Evolutionary conservation across 2,888 invertebrate species (phyloP).

Genomic region (Furcula furcula): DNA sequence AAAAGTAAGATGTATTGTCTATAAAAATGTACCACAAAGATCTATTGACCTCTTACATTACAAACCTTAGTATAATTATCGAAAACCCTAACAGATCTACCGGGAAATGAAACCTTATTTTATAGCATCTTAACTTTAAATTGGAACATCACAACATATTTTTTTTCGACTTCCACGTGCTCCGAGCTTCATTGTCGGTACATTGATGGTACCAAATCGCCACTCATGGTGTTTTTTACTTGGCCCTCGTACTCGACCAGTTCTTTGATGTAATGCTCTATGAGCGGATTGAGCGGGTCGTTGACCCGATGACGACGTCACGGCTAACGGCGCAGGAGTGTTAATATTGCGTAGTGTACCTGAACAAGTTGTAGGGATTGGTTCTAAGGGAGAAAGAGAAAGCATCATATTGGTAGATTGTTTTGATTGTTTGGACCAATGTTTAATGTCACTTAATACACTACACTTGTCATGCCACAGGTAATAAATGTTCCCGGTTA

Average conservation of each 20-base stretch:
- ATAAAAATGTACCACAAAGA: too few relatives aligned
- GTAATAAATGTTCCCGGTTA: too few relatives aligned
- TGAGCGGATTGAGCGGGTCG: conserved; percentile 32
- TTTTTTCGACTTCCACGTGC: not conserved
- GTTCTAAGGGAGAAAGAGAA: too few relatives aligned
- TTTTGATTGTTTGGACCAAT: too few relatives aligned
- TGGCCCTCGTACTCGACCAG: conserved; percentile 18
- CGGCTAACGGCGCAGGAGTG: conserved; percentile 38
- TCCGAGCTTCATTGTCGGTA: not conserved
- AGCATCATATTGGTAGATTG: too few relatives aligned
- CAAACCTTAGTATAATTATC: too few relatives aligned
- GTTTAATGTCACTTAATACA: too few relatives aligned
- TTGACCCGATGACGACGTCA: conserved; percentile 46
- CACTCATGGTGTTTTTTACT: not conserved
- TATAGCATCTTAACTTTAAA: not conserved
- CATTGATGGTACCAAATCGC: not conserved
- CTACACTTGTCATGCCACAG: too few relatives aligned
- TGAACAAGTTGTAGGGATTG: not conserved
- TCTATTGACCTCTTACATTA: too few relatives aligned
- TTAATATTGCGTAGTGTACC: not conserved
- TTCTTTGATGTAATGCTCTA: conserved; percentile 28
- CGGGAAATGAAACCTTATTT: not conserved
- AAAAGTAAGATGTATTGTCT: too few relatives aligned
- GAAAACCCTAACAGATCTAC: too few relatives aligned
- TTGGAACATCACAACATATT: not conserved